phyloP scores from a whole-genome alignment of 2,113 vertebrate genomes.

The Atlantisia rogersi region DNA sequence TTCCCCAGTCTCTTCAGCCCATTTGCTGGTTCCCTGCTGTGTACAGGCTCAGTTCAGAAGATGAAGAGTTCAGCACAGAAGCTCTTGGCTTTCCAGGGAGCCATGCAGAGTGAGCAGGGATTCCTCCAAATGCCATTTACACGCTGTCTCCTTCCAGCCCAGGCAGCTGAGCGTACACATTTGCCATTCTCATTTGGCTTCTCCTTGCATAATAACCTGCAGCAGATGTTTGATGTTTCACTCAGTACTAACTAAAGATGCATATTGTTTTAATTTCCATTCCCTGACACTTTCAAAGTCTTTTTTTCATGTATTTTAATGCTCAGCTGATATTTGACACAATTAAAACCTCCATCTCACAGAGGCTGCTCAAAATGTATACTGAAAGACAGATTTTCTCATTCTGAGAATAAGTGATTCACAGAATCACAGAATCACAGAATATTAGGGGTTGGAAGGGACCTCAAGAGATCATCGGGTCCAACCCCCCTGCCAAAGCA shows the following conservation, averaged over 20 bases:
- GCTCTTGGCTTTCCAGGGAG: neutral
- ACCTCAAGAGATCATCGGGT: too few relatives aligned
- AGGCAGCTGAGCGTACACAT: neutral
- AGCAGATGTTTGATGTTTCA: slow-evolving; percentile 29
- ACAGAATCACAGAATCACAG: too few relatives aligned
- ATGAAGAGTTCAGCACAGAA: neutral
- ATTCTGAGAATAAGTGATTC: neutral
- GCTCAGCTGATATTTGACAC: neutral
- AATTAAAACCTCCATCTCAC: neutral
- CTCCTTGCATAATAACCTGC: neutral
- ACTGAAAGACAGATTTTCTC: neutral
- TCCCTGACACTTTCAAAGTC: neutral
- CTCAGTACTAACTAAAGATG: neutral
- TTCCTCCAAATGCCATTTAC: neutral
- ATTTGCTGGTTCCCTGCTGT: neutral
- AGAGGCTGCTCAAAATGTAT: neutral
- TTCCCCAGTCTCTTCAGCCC: neutral
- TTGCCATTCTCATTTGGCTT: slow-evolving; percentile 20
- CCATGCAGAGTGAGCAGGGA: neutral
- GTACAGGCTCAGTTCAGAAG: neutral
- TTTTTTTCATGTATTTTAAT: neutral
- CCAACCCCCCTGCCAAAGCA: too few relatives aligned
- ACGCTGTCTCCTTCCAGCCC: neutral
- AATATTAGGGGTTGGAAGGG: too few relatives aligned
- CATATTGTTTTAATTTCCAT: neutral